Base-by-base conservation (phyloP, 2,888 invertebrate genomes). In the Cataglyphis rosenhaueri region DNA sequence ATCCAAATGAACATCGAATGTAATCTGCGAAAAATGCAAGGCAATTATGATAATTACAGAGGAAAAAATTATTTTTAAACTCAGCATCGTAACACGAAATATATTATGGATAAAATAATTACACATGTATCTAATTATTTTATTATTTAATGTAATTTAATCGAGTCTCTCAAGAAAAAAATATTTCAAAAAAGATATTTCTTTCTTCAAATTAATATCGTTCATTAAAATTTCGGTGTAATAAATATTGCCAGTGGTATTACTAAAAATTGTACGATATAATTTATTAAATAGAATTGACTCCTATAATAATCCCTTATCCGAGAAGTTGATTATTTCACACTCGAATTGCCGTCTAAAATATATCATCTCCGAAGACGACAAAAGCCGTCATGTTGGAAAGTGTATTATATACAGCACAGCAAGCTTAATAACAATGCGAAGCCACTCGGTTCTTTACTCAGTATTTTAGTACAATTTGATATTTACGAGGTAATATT, bases 401-500 rank as follows among this genome's bases (percentile, higher is more conserved):
- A 59, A 79, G 59, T 71, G 29, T n/a, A 71, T 71, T 48, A 35
- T 70, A 25, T 18, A 44, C 78, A 44, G 29, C 29, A 35, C 25
- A 61, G 25, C 78, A 15, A 71, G 59, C 44, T 79, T 79, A 79
- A 79, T 79, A 79, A 79, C 44, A 79, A 78, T 59, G 21, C 25
- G 71, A 79, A 61, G 6, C 66, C 52, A 41, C 29, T 66, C 57
- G 59, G 44, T 79, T 79, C 71, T 71, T 79, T 79, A 71, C 71
- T 32, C 78, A 44, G 71, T 71, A 79, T 35, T 79, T 79, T 61
- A 71, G 71, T 61, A 61, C 78, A 79, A 79, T 79, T 79, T 71
- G 71, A 79, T 79, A 79, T 79, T 79, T 79, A 79, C 71, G 78
- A 35, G 48, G 71, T 59, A 71, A 79, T 79, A 79, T 79, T 71